Evolutionary conservation across 2,797 vertebrate genomes (phyloP), one percentile per base, ranked within the genome.

Genomic region (Acipenser transmontanus): DNA sequence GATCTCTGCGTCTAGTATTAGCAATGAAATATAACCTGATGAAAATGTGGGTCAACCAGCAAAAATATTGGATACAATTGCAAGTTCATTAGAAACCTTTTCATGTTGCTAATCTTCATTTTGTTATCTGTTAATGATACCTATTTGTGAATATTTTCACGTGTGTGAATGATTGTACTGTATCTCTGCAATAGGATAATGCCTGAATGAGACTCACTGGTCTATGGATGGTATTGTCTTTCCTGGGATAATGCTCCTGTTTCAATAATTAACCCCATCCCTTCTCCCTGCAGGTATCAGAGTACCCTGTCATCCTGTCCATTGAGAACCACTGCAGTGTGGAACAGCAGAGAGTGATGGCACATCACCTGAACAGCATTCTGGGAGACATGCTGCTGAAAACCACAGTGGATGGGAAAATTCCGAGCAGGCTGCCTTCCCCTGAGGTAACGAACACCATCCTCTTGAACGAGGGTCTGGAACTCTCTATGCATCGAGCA

Each of bases 321-420:
- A 81, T 98, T 65, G 97, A 99, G 84, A 98, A 97, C 75, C 96
- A 98, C 79, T 98, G 97, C 62, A 81, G 91, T 14, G 70, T 92
- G 71, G 94, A 97, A 70, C 96, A 99, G 77, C 96, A 98, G 81
- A 82, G 82, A 0, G 78, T 88, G 64, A 88, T 98, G 86, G 94
- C 89, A 7, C 85, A 78, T 8, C 89, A 94, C 73, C 81, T 99
- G 56, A 85, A 76, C 9, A 80, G 83, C 50, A 96, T 96, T 71
- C 71, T 98, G 68, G 95, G 93, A 2, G 89, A 95, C 20, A 87
- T 81, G n/a, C 79, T 98, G 11, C 82, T 94, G 75, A 92, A 54
- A 1, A 72, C 75, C 60, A 84, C 88, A 61, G 76, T 88, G 0
- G 85, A 94, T 0, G 91, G 87, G 4, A 83, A 74, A 0, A 0